Percentiles rank a stretch among this genome's conserved stretches.
Evolutionary conservation across 1,140 invertebrate genomes (phyloP).

Genomic region (Nephotettix cincticeps): DNA sequence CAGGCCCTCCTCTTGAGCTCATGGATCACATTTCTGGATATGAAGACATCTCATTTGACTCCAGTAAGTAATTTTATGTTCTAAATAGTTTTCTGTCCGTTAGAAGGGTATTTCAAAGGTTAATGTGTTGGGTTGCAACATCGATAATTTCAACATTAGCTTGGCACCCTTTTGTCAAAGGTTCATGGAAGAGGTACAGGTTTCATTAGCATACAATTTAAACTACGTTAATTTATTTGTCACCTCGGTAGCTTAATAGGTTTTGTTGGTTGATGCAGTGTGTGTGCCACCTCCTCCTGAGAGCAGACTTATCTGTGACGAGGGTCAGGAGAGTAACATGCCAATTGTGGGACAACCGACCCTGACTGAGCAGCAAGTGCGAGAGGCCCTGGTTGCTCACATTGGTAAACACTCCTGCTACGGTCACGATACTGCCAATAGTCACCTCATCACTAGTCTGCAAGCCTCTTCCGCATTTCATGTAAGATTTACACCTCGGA

Average conservation of each 20-base stretch:
- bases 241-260: too few species aligned
- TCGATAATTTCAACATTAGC: background rate
- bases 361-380: conserved; percentile 53
- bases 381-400: conserved; percentile 50
- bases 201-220: background rate
- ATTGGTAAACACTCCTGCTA: conserved; percentile 57
- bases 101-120: background rate
- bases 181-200: background rate
- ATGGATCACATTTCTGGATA: conserved; percentile 52
- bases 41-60: conserved; percentile 52
- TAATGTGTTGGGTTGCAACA: background rate
- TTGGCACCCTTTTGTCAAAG: background rate
- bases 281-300: conserved; percentile 46
- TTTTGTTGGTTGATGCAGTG: too few species aligned
- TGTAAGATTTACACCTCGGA: conserved; percentile 45
- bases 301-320: background rate
- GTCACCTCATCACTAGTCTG: conserved; percentile 54
- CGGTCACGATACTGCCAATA: conserved; percentile 51
- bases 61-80: conserved; percentile 47
- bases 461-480: conserved; percentile 55
- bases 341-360: conserved; percentile 16
- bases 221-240: too few species aligned
- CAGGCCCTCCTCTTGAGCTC: conserved; percentile 48
- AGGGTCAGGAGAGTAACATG: background rate
- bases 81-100: background rate